These are phyloP conservation scores for Okapia johnstoni DNA, from an alignment of 2,113 vertebrate species.

Conservation along the genomic window DNA sequence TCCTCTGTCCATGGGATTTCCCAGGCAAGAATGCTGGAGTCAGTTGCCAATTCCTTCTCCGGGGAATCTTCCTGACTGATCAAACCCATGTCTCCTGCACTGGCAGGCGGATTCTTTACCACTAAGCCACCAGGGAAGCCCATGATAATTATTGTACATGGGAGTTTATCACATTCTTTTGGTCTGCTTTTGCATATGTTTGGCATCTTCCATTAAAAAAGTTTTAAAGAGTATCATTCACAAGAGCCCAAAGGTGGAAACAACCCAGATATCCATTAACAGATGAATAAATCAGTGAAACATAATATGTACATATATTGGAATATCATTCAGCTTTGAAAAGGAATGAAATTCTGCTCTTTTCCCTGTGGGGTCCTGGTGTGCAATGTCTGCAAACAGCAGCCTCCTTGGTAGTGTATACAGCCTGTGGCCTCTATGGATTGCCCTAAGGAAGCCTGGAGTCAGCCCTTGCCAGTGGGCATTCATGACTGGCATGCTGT, in stretches of 20 bases:
- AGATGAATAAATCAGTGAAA: neutral
- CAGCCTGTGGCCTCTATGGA: neutral
- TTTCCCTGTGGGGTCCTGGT: neutral
- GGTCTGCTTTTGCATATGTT: neutral
- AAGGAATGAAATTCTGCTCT: neutral
- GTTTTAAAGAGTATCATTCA: neutral
- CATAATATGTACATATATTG: neutral
- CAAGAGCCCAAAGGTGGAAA: neutral
- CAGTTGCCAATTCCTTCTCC: neutral
- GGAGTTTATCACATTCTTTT: neutral
- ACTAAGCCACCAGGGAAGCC: neutral
- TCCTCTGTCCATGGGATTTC: neutral
- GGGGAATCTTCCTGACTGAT: neutral
- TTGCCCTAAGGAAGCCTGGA: neutral
- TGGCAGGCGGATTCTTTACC: neutral
- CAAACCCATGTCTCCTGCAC: neutral
- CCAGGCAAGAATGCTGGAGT: neutral
- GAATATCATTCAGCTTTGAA: neutral
- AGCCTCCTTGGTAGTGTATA: neutral
- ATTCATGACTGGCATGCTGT: neutral
- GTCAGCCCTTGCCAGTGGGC: neutral
- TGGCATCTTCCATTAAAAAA: neutral
- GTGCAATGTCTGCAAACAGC: neutral
- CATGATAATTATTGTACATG: neutral
- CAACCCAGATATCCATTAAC: neutral